Conservation (phyloP, 35 echinoderm and acorn worm species). For the Eucidaris tribuloides region DNA sequence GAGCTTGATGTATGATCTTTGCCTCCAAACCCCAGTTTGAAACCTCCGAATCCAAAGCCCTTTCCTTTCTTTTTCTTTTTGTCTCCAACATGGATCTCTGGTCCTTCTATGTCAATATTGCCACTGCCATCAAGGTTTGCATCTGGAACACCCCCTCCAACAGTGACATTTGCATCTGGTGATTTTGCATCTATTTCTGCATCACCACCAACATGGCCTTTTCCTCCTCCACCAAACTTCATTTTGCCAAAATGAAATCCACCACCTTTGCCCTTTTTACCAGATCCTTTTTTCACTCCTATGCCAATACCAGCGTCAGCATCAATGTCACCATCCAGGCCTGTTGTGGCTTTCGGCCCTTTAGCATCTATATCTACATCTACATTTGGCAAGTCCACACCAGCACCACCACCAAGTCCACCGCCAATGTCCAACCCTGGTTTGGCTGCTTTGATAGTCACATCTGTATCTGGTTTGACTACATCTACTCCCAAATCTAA, state of each 20-base stretch:
- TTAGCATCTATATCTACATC: constrained; percentile 40
- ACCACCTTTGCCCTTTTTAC: constrained; percentile 50
- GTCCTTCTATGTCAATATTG: not conserved
- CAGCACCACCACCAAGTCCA: constrained; percentile 43
- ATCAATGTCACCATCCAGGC: constrained; percentile 29
- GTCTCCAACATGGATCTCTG: not conserved
- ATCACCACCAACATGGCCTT: constrained; percentile 22
- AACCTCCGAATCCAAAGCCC: not conserved
- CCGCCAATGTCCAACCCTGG: constrained; percentile 46
- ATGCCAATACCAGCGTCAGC: constrained; percentile 11
- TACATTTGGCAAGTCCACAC: too few species aligned
- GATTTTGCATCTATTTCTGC: constrained; percentile 11
- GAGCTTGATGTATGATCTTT: constrained; percentile 8
- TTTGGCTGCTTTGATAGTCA: constrained; percentile 53
- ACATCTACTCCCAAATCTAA: constrained; percentile 12
- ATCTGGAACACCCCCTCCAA: not conserved
- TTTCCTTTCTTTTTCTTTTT: not conserved
- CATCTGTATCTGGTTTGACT: constrained; percentile 55
- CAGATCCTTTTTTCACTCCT: constrained; percentile 55
- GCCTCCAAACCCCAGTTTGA: constrained; percentile 20
- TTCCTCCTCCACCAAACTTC: not conserved
- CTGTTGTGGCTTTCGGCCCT: not conserved
- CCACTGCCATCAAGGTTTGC: not conserved
- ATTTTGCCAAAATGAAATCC: constrained; percentile 42
- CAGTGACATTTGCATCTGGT: constrained; percentile 1